These are phyloP conservation scores for Thymelicus acteon DNA, from an alignment of 2,888 invertebrate species.

Conservation along the genomic window DNA sequence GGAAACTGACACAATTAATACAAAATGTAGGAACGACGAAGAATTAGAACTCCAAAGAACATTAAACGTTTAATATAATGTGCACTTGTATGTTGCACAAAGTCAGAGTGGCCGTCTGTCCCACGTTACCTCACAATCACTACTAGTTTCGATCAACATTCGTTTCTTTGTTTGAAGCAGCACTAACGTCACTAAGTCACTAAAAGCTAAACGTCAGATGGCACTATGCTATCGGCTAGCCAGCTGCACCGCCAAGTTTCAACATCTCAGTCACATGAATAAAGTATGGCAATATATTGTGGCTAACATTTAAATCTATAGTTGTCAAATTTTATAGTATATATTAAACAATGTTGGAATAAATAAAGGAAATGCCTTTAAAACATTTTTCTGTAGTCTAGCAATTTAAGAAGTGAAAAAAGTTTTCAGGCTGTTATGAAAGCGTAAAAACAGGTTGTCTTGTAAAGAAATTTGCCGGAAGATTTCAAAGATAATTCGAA, in stretches of 20 bases:
- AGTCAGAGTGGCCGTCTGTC: constrained; percentile 19
- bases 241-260: constrained; percentile 47
- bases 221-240: constrained; percentile 78
- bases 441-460: constrained; percentile 12
- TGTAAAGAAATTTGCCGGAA: constrained; percentile 4
- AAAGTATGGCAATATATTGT: constrained; percentile 40
- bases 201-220: constrained; percentile 81
- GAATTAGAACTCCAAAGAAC: constrained; percentile 51
- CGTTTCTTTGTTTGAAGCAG: constrained; percentile 80
- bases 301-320: constrained; percentile 41
- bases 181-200: constrained; percentile 70
- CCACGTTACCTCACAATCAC: constrained; percentile 63
- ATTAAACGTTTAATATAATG: constrained; percentile 57
- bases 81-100: constrained; percentile 30
- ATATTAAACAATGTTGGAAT: constrained; percentile 11
- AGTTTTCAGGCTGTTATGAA: constrained; percentile 13
- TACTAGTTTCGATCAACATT: constrained; percentile 78
- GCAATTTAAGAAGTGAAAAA: constrained; percentile 17
- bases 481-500: constrained; percentile 7
- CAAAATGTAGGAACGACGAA: constrained; percentile 79
- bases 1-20: constrained; percentile 79
- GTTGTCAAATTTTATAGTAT: constrained; percentile 20
- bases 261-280: constrained; percentile 50
- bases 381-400: constrained; percentile 15
- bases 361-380: constrained; percentile 12